Base-by-base conservation (phyloP, 2,888 invertebrate species). In the Hypomecis punctinalis region DNA sequence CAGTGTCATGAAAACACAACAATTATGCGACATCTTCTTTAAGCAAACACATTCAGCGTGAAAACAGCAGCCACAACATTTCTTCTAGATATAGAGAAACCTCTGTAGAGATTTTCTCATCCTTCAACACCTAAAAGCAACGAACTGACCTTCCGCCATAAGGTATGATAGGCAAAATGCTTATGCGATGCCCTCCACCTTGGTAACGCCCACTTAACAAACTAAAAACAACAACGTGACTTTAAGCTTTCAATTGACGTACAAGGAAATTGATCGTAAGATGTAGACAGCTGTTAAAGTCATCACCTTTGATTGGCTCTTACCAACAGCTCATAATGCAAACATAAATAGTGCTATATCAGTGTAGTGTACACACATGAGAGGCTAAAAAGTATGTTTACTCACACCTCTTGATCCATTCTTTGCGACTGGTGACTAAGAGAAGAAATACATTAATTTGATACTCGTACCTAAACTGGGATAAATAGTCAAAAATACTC, bases 121-220 rank as follows among this genome's bases (percentile, higher is more conserved):
- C 67, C 68, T 74, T 73, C 76, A 83, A 82, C 42, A 39, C 60
- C 48, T 52, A 56, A 57, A 61, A 61, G 61, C 65, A 57, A 66
- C 83, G 76, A 82, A 90, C 90, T 89, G 83, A 93, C 93, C 93
- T 93, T 89, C 82, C 81, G 85, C 85, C 89, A 89, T 75, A 89
- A 81, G 73, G 80, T 79, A 80, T 89, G 85, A 80, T 85, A 90
- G 72, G 88, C 85, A 86, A 88, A 86, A 78, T 86, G 88, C 83
- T 90, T 93, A 88, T 91, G 89, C 72, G 93, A 93, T 72, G 92
- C 90, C 73, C 93, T 89, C 93, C 93, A 93, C 78, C 93, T 87
- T 76, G 90, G 90, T 76, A 92, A 86, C 85, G 88, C 87, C 93
- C 93, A 93, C 82, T 88, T 93, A 82, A 93, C 83, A 85, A 84